These are phyloP conservation scores for Epizoanthus illoricatus DNA, from an alignment of 92 coral and sea anemone species.

Conservation along the genomic window DNA sequence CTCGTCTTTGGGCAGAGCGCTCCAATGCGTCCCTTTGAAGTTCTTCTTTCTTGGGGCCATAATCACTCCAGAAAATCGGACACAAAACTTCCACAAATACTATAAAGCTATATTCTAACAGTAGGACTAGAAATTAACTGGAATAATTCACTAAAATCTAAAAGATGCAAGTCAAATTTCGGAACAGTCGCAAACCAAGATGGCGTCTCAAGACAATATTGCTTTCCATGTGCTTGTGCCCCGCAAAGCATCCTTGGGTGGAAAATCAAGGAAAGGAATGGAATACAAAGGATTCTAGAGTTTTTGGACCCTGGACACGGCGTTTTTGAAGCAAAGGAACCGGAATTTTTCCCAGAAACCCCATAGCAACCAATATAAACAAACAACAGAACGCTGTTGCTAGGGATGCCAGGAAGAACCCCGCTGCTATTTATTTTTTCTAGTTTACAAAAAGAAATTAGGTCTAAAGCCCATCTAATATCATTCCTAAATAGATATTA, in stretches of 20 bases:
- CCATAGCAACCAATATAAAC: constrained; percentile 1
- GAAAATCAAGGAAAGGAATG: neutral
- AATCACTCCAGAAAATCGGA: neutral
- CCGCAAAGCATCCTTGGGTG: neutral
- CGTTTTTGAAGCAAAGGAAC: neutral
- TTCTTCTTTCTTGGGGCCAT: neutral
- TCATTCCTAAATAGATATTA: too few species aligned
- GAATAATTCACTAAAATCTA: neutral
- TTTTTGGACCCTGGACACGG: neutral
- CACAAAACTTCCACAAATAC: neutral
- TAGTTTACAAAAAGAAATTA: too few species aligned
- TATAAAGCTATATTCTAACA: neutral
- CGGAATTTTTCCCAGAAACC: neutral
- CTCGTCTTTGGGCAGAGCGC: neutral
- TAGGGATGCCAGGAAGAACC: too few species aligned
- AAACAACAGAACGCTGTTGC: neutral
- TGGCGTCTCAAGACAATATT: constrained; percentile 4
- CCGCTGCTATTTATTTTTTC: too few species aligned
- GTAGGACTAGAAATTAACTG: neutral
- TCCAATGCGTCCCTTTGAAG: constrained; percentile 1
- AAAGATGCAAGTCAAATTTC: constrained; percentile 1
- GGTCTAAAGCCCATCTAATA: too few species aligned
- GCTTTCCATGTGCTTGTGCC: neutral
- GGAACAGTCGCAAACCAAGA: neutral
- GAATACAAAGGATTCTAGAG: neutral